phyloP scores from a whole-genome alignment of 2,888 invertebrate genomes.

The Chrysomela aeneicollis region DNA sequence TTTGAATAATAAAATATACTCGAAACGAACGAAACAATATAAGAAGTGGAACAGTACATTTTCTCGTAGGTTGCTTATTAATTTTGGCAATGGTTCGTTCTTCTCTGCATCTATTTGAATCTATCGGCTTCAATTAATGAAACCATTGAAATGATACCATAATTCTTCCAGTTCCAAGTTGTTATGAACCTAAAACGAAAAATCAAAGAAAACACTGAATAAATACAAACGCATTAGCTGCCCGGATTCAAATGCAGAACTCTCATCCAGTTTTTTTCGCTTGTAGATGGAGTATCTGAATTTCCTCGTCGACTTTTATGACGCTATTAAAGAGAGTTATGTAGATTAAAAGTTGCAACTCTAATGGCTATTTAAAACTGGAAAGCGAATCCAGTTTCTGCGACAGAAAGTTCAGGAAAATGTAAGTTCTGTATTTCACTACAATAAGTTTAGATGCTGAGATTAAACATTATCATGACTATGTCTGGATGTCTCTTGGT shows the following conservation, averaged over 20 bases:
- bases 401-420: conserved; percentile 52
- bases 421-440: conserved; percentile 41
- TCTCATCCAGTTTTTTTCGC: conserved; percentile 54
- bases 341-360: conserved; percentile 59
- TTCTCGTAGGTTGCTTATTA: no score
- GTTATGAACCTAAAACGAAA: neutral
- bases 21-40: no score
- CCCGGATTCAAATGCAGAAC: conserved; percentile 46
- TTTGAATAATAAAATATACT: no score
- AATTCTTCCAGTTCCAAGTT: no score
- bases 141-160: no score
- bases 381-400: conserved; percentile 49
- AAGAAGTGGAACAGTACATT: no score
- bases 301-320: conserved; percentile 57
- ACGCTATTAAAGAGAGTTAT: conserved; percentile 54
- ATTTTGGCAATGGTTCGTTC: no score
- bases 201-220: neutral
- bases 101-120: no score
- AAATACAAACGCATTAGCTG: neutral
- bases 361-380: conserved; percentile 58
- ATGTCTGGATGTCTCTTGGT: neutral
- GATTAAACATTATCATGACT: neutral
- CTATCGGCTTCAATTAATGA: no score
- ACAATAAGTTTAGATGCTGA: no score
- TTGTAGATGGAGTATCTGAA: conserved; percentile 56